Percentiles rank a stretch among this genome's conserved stretches.
phyloP scores from a whole-genome alignment of 2,113 vertebrate species.

The Odocoileus hemionus region DNA sequence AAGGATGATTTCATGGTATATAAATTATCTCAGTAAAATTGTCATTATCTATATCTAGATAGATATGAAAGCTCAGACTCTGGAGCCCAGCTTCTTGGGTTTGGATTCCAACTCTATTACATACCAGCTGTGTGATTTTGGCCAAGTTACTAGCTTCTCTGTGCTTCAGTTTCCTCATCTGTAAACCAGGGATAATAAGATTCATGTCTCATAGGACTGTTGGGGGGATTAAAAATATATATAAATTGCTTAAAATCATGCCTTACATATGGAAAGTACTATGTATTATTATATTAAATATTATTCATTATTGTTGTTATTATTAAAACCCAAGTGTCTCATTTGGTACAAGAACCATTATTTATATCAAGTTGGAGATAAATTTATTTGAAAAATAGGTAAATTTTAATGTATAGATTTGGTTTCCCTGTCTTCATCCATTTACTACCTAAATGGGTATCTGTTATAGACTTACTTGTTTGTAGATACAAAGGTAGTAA shows the following conservation, averaged over 20 bases:
- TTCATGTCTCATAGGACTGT: not conserved
- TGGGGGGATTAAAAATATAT: not conserved
- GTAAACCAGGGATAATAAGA: not conserved
- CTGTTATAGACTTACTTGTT: not conserved
- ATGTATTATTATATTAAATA: not conserved
- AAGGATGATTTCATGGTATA: not conserved
- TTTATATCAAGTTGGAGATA: not conserved
- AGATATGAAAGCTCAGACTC: not conserved
- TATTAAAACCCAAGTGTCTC: not conserved
- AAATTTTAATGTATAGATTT: not conserved
- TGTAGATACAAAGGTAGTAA: not conserved
- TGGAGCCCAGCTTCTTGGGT: not conserved
- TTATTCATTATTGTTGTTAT: not conserved
- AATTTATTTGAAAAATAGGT: not conserved
- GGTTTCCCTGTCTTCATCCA: not conserved
- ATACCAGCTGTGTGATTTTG: not conserved
- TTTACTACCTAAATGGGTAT: not conserved
- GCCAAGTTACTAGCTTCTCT: not conserved
- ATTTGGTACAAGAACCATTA: not conserved
- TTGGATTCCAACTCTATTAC: not conserved
- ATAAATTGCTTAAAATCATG: not conserved
- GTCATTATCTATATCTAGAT: not conserved
- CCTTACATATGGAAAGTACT: not conserved
- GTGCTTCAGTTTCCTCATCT: slow-evolving; percentile 4
- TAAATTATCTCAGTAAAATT: not conserved